Evolutionary conservation across 1,140 invertebrate species (phyloP).

Genomic region (Vanessa atalanta): DNA sequence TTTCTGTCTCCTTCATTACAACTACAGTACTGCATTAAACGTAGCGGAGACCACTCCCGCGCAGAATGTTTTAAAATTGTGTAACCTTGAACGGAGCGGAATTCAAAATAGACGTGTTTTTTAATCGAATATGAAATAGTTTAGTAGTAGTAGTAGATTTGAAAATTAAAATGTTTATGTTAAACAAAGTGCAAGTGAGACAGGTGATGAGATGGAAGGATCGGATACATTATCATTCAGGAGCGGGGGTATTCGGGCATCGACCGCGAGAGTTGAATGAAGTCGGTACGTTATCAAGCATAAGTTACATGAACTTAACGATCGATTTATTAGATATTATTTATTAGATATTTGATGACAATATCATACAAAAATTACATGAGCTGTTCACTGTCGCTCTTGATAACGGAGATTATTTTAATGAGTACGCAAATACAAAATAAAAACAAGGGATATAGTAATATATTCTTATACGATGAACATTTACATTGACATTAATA

Average conservation of each 20-base stretch:
- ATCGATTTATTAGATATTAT: too few species aligned
- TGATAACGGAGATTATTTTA: too few species aligned
- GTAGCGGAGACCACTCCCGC: conserved; percentile 31
- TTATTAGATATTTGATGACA: too few species aligned
- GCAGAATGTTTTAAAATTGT: conserved; percentile 29
- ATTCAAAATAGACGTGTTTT: conserved; percentile 3
- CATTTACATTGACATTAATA: too few species aligned
- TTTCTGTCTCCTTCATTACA: conserved; percentile 23
- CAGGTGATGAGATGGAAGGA: conserved; percentile 54
- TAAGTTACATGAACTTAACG: background rate
- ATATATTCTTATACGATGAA: too few species aligned
- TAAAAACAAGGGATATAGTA: too few species aligned
- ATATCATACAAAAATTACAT: too few species aligned
- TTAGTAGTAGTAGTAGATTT: too few species aligned
- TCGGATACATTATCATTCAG: conserved; percentile 63
- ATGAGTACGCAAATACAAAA: too few species aligned
- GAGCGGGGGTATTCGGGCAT: conserved; percentile 73
- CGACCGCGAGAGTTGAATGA: conserved; percentile 62
- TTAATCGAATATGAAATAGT: background rate
- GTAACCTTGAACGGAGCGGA: conserved; percentile 10
- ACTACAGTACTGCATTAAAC: conserved; percentile 33
- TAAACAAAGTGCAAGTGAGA: conserved; percentile 60
- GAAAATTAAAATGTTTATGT: conserved; percentile 51
- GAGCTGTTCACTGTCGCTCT: too few species aligned
- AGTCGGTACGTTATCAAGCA: conserved; percentile 51